Percentiles rank a stretch among this genome's conserved stretches.
phyloP scores from a whole-genome alignment of 1,140 invertebrate genomes.

The Drosophila guanche region DNA sequence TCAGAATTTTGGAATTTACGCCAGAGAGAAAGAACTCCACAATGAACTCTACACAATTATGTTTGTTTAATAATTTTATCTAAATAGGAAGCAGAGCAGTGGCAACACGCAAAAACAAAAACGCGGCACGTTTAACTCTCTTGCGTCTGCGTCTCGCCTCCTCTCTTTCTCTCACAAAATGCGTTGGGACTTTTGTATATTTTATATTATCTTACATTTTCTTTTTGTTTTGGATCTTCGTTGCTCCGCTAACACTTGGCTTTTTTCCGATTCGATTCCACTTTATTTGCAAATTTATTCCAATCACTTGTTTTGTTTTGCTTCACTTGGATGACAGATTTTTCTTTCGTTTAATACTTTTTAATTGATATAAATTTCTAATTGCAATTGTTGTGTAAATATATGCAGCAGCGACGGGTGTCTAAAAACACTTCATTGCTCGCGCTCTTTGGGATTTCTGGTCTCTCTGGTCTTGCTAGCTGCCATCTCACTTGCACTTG shows the following conservation, averaged over 20 bases:
- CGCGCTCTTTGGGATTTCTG: conserved; percentile 9
- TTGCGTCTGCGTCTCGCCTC: conserved; percentile 35
- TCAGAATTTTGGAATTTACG: conserved; percentile 24
- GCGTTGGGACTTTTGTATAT: conserved; percentile 38
- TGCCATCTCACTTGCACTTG: conserved; percentile 50
- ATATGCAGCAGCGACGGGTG: conserved; percentile 34
- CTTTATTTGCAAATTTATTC: conserved; percentile 11
- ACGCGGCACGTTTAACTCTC: conserved; percentile 54
- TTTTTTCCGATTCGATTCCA: conserved; percentile 13
- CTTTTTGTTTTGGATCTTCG: conserved; percentile 36
- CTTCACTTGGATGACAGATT: conserved; percentile 3
- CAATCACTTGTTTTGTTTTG: conserved; percentile 34
- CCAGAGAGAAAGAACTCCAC: conserved; percentile 19
- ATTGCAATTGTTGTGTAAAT: conserved; percentile 47
- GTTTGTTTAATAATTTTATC: conserved; percentile 47
- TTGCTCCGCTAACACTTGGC: conserved; percentile 23
- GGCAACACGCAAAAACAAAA: conserved; percentile 3
- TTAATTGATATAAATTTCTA: conserved; percentile 59
- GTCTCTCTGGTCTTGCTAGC: conserved; percentile 15
- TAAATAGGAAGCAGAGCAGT: conserved; percentile 19
- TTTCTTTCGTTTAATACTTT: conserved; percentile 35
- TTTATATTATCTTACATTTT: conserved; percentile 58
- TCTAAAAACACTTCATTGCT: conserved; percentile 38
- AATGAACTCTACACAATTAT: conserved; percentile 11
- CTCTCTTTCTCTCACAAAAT: conserved; percentile 8